Base-by-base conservation (phyloP, 2,888 invertebrate species). In the Lamellibrachia columna region DNA sequence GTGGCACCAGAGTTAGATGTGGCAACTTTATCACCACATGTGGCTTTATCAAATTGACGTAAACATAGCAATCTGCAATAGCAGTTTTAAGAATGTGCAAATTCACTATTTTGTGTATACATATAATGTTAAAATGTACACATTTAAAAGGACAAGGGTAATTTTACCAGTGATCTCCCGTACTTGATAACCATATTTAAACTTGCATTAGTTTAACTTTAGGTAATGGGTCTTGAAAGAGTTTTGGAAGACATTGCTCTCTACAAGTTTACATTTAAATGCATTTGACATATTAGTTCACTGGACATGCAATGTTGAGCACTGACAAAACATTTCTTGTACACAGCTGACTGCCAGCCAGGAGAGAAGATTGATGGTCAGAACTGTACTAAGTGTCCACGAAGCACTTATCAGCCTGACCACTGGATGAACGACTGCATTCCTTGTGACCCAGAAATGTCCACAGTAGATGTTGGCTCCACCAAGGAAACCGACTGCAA, bases 331-430 rank as follows among this genome's bases (percentile, higher is more conserved):
- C 22, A 75, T 75, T 75, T 75, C 75, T 75, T 75, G 75, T 75
- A 75, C 15, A 75, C n/a, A 75, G 75, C 75, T 75, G 75, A 75
- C 75, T 75, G 75, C 22, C 75, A 75, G 75, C n/a, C 75, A 75
- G 75, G 75, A 22, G 15, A 75, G 75, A 75, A 75, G 75, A 75
- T 75, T 15, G 22, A 22, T 15, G 75, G 75, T 75, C 75, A 75
- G 75, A 75, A 75, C 22, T 75, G 75, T 75, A 75, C 75, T 75
- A 75, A 0, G 22, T 75, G 75, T 22, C 75, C 75, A 75, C 75
- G 75, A 75, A n/a, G n/a, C n/a, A 15, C 3, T 15, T 75, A 75
- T 75, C 75, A 75, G 75, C 75, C 75, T 75, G 75, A 22, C 22
- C 15, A 7, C 15, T 75, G 75, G 75, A 75, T 75, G 75, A n/a